These are phyloP conservation scores for Salvelinus alpinus DNA, from an alignment of 2,113 vertebrate genomes.

Conservation along the genomic window DNA sequence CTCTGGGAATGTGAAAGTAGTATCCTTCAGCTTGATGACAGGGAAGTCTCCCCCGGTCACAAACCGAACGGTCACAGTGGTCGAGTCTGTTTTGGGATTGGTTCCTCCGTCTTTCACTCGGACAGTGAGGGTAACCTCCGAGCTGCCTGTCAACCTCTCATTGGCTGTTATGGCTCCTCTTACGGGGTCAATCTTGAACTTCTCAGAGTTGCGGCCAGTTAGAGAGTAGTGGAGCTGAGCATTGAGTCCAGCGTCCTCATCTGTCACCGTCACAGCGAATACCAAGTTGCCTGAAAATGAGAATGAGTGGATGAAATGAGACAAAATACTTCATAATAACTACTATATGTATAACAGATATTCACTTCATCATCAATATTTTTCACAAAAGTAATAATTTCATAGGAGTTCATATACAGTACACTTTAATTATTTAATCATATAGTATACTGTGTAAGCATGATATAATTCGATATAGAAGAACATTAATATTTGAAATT, in stretches of 20 bases:
- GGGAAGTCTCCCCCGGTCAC: constrained; percentile 89
- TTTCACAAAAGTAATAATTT: too few species aligned
- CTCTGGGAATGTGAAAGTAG: constrained; percentile 86
- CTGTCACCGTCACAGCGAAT: constrained; percentile 94
- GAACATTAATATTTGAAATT: neutral
- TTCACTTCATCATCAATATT: neutral
- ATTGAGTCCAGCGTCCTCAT: constrained; percentile 88
- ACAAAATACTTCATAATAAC: neutral
- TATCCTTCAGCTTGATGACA: constrained; percentile 80
- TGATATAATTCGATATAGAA: neutral
- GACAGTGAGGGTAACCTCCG: constrained; percentile 91
- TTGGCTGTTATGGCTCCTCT: constrained; percentile 89
- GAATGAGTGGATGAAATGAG: neutral
- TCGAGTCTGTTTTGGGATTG: constrained; percentile 86
- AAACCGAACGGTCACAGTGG: constrained; percentile 92
- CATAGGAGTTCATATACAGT: too few species aligned
- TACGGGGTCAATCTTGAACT: constrained; percentile 88
- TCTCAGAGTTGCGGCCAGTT: constrained; percentile 84
- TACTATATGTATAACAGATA: neutral
- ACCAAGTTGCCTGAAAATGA: constrained; percentile 84
- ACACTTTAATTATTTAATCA: too few species aligned
- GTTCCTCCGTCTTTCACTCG: constrained; percentile 85
- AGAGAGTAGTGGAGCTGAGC: constrained; percentile 93
- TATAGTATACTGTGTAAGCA: too few species aligned
- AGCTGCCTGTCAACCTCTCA: constrained; percentile 75